Conservation (phyloP, 2,113 vertebrate genomes). For the Mastomys natalensis region DNA sequence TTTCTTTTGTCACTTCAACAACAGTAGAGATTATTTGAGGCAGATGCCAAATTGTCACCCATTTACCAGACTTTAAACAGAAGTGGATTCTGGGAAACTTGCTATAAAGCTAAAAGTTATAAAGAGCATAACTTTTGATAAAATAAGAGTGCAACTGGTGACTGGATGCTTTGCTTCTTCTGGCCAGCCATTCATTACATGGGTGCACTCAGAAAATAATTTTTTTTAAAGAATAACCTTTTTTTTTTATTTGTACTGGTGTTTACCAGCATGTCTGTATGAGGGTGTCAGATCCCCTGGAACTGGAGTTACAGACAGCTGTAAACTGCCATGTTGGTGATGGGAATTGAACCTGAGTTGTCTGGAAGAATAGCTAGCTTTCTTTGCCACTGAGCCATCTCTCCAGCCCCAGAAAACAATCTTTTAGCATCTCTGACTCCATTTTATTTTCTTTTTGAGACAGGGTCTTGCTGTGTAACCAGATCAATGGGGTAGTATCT, state of each 20-base stretch:
- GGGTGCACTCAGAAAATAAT: not conserved
- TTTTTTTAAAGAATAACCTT: not conserved
- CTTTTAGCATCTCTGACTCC: not conserved
- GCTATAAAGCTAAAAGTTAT: conserved; percentile 47
- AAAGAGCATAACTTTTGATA: not conserved
- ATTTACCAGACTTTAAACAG: conserved; percentile 39
- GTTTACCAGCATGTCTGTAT: not conserved
- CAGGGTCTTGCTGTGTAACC: not conserved
- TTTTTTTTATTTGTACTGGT: not conserved
- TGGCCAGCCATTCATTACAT: conserved; percentile 5
- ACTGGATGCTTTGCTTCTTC: not conserved
- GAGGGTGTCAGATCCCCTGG: not conserved
- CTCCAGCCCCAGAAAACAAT: not conserved
- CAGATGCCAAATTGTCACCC: not conserved
- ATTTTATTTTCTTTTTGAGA: not conserved
- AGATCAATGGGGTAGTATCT: not conserved
- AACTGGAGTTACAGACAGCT: not conserved
- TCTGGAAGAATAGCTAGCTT: not conserved
- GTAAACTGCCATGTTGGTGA: not conserved
- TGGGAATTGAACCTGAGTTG: not conserved
- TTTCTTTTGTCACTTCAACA: not conserved
- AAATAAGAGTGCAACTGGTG: not conserved
- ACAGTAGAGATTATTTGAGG: not conserved
- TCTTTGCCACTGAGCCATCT: not conserved
- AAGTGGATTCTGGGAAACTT: conserved; percentile 24